A percentile compares a stretch with the other conserved stretches of the same genome.
These are phyloP conservation scores for Calameuta filiformis DNA, from an alignment of 2,888 invertebrate genomes.

Conservation along the genomic window DNA sequence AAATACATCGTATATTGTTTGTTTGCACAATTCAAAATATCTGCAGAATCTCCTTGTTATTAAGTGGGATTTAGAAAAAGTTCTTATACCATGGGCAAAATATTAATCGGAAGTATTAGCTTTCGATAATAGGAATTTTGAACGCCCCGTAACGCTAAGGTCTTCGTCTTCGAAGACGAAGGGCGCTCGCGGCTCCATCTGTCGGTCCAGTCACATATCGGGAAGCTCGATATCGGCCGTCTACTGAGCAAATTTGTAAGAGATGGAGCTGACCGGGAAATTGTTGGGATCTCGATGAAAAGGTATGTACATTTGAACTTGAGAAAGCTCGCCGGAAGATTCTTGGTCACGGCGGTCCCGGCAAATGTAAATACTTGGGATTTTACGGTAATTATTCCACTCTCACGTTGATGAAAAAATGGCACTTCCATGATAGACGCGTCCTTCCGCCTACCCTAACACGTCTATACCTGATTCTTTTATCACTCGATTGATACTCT, in stretches of 20 bases:
- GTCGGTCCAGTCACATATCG: slow-evolving; percentile 48
- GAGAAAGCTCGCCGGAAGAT: slow-evolving; percentile 12
- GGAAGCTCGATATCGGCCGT: slow-evolving; percentile 47
- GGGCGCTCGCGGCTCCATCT: slow-evolving; percentile 44
- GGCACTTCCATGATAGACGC: slow-evolving; percentile 3
- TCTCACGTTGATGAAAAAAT: neutral
- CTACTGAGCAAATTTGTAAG: slow-evolving; percentile 54
- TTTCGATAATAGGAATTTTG: neutral
- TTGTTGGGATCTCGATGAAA: slow-evolving; percentile 43
- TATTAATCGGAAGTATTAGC: neutral
- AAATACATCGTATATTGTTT: neutral
- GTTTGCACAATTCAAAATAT: neutral
- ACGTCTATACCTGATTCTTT: slow-evolving; percentile 1
- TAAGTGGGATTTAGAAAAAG: neutral
- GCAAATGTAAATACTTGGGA: neutral
- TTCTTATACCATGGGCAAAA: neutral
- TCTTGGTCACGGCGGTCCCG: neutral
- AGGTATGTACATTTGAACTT: slow-evolving; percentile 33
- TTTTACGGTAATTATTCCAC: neutral
- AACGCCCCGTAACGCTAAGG: neutral
- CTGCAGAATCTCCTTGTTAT: neutral
- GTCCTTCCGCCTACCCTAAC: slow-evolving; percentile 5
- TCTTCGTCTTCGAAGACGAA: neutral
- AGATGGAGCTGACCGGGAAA: slow-evolving; percentile 56
- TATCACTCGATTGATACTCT: neutral